Base-by-base conservation (phyloP, 2,113 vertebrate genomes). In the Pelobates fuscus region DNA sequence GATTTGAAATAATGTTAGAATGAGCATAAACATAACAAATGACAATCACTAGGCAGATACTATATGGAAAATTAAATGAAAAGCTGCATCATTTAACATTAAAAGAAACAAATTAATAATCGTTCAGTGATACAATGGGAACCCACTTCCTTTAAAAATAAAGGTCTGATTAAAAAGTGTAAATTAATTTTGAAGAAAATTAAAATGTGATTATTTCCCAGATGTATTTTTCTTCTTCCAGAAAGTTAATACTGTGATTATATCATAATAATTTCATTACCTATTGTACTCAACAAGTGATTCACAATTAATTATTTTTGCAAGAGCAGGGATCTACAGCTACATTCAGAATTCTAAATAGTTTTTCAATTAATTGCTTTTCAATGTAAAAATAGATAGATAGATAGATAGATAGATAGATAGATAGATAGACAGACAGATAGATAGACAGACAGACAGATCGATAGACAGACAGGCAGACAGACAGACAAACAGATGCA, bases 191-290 rank as follows among this genome's bases (percentile, higher is more conserved):
- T 71, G 27, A 24, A 2, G 43, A 46, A 43, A 59, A 71, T 71
- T 71, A 61, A 60, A 71, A 71, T 71, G 69, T 71, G 69, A 71
- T 30, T 57, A 60, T 71, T 71, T 71, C 69, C 69, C 69, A 60
- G 37, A 71, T 61, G 69, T 71, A 71, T 46, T 44, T 60, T 70
- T 61, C 55, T 71, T 71, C 10, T 41, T 61, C 21, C 37, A 46
- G 55, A 71, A 71, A 71, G 32, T 71, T 71, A 71, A 71, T 61
- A 71, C 69, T 71, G 44, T 61, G 69, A 71, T 71, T 41, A 60
- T 71, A 60, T 37, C 37, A 49, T 71, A 61, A 60, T 71, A 71
- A 71, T 71, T 71, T 58, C 69, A 71, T 71, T 71, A 71, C 26
- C 57, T 61, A 58, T 71, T 60, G 57, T 71, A 61, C 32, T 49